Evolutionary conservation across 2,888 invertebrate genomes (phyloP), one percentile per base, ranked within the genome.

Genomic region (Notocelia uddmanniana): DNA sequence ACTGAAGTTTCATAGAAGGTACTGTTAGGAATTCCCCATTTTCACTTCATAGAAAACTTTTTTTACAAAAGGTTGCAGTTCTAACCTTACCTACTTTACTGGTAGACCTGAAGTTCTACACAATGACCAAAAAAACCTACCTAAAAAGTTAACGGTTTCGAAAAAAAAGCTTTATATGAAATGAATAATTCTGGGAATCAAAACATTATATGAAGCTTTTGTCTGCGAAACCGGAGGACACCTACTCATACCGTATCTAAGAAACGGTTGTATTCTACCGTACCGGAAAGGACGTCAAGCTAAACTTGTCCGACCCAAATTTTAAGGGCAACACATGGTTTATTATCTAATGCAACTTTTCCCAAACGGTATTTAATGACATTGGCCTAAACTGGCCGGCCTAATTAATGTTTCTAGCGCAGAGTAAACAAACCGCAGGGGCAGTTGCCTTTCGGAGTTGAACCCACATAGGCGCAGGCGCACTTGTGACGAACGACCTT

Each of bases 361-460:
- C 37, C 52, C 2, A 54, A 37, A 54, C 23, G 3, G 52, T n/a
- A 52, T 15, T 54, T 52, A 54, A 64, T 23, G 64, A 54, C 37
- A 64, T 54, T 37, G 64, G 64, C 54, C 21, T 54, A 54, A 64
- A 54, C 37, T 11, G 11, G n/a, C 21, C 50, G 3, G 63, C 13
- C 19, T 50, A 31, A 63, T 54, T 64, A 64, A 37, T 21, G 52
- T n/a, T 34, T 64, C 62, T 31, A 62, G 18, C 15, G 21, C 62
- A 6, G 26, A 13, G 31, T 48, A 37, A 59, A 26, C 37, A 37
- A 23, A 57, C 26, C 19, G 64, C 37, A 13, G 60, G 59, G 9
- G 48, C 68, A 69, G 68, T 69, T 52, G 68, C 19, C 54, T 19
- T 41, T 37, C 60, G 15, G 54, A 45, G 23, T 54, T 54, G 60